phyloP scores from a whole-genome alignment of 2,888 invertebrate species.

The Petrolisthes cinctipes region DNA sequence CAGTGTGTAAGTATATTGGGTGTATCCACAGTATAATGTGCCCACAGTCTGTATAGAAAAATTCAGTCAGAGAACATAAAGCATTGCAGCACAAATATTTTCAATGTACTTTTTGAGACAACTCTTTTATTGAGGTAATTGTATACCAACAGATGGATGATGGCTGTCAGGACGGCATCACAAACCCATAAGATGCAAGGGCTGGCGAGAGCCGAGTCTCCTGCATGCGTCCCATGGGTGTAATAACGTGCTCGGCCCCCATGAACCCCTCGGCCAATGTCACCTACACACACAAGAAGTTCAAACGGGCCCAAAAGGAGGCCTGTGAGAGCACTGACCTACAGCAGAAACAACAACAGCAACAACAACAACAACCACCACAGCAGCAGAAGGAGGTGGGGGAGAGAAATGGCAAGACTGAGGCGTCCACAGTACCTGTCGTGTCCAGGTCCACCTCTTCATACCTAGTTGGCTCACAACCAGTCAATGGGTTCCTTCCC shows the following conservation, averaged over 20 bases:
- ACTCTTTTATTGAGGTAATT: not conserved
- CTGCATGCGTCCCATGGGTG: constrained; percentile 64
- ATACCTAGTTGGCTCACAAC: constrained; percentile 12
- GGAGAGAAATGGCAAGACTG: constrained; percentile 25
- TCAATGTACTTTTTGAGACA: too few species aligned
- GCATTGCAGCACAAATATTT: too few species aligned
- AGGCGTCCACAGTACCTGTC: not conserved
- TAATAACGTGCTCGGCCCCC: constrained; percentile 58
- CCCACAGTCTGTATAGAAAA: too few species aligned
- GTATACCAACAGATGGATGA: constrained; percentile 26
- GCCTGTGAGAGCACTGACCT: constrained; percentile 43
- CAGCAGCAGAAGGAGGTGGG: constrained; percentile 7
- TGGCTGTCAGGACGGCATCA: not conserved
- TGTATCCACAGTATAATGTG: too few species aligned
- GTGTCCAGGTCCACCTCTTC: constrained; percentile 14
- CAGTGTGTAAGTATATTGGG: too few species aligned
- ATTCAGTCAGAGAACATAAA: too few species aligned
- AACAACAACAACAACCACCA: constrained; percentile 17
- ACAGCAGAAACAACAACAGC: constrained; percentile 22
- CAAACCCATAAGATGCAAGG: constrained; percentile 40
- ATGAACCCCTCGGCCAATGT: constrained; percentile 64
- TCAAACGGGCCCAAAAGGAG: constrained; percentile 63
- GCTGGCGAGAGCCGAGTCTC: constrained; percentile 32
- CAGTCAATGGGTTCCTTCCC: constrained; percentile 40
- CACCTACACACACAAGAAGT: constrained; percentile 66